Conservation (phyloP, 2,888 invertebrate genomes). For the Drosophila hamatofila region DNA sequence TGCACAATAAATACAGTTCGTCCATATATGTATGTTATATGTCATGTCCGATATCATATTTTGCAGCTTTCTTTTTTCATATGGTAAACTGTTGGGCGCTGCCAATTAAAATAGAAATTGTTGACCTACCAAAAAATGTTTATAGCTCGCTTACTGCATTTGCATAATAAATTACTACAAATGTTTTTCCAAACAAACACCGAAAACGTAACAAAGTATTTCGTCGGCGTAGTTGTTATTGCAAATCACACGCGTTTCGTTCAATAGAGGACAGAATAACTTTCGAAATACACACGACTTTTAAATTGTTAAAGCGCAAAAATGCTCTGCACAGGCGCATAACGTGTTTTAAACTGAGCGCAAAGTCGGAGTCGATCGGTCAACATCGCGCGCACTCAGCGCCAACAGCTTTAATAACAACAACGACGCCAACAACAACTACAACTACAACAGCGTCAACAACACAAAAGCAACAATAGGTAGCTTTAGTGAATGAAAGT, state of each 20-base stretch:
- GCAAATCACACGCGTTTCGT: slow-evolving; percentile 57
- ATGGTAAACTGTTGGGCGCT: slow-evolving; percentile 71
- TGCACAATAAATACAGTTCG: slow-evolving; percentile 59
- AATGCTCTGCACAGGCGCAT: slow-evolving; percentile 77
- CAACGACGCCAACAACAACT: slow-evolving; percentile 21
- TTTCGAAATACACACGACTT: slow-evolving; percentile 63
- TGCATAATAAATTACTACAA: slow-evolving; percentile 70
- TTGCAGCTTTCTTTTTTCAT: slow-evolving; percentile 70
- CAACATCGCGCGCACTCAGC: slow-evolving; percentile 51
- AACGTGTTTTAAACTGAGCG: slow-evolving; percentile 76
- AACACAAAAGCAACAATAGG: slow-evolving; percentile 60
- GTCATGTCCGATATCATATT: slow-evolving; percentile 23
- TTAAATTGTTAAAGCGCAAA: slow-evolving; percentile 59
- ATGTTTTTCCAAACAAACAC: slow-evolving; percentile 39
- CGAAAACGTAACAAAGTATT: slow-evolving; percentile 41
- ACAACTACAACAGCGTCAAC: slow-evolving; percentile 5
- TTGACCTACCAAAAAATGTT: slow-evolving; percentile 65
- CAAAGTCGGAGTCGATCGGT: slow-evolving; percentile 55
- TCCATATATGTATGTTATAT: slow-evolving; percentile 32
- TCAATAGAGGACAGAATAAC: slow-evolving; percentile 52
- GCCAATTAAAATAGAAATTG: slow-evolving; percentile 76
- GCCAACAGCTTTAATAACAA: slow-evolving; percentile 22
- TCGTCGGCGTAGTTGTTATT: slow-evolving; percentile 42
- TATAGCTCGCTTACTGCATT: slow-evolving; percentile 59
- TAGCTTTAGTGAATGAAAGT: slow-evolving; percentile 75